Evolutionary conservation across 2,113 vertebrate species (phyloP).

Genomic region (Promerops cafer): DNA sequence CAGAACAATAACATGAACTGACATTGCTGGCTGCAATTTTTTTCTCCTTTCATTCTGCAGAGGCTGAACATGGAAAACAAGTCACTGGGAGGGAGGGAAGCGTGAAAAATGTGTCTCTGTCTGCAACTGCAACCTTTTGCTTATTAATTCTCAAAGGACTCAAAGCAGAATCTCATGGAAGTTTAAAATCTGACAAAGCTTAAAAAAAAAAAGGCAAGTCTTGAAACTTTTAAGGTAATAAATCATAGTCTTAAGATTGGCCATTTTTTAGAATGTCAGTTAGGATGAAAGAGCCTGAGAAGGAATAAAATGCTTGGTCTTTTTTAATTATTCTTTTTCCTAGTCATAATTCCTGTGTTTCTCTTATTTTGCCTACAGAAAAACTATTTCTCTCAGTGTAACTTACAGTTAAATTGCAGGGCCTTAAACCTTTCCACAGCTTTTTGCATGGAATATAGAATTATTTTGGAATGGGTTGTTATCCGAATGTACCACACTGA

Average conservation of each 20-base stretch:
- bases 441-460: not conserved
- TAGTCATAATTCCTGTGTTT: not conserved
- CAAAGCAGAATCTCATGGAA: not conserved
- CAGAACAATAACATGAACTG: constrained; percentile 17
- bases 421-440: not conserved
- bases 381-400: not conserved
- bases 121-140: not conserved
- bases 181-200: constrained; percentile 22
- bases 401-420: not conserved
- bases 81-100: constrained; percentile 9
- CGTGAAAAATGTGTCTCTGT: constrained; percentile 33
- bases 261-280: constrained; percentile 15
- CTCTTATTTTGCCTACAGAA: not conserved
- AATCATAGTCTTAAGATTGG: constrained; percentile 1
- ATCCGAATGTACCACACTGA: not conserved
- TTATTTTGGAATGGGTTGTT: not conserved
- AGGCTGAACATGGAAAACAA: constrained; percentile 1
- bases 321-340: constrained; percentile 18
- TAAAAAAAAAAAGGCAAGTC: not conserved
- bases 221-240: constrained; percentile 33
- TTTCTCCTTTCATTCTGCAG: constrained; percentile 1
- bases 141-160: constrained; percentile 47
- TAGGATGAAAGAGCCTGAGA: constrained; percentile 28
- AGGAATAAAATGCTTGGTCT: constrained; percentile 10
- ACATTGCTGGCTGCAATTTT: not conserved